A percentile compares a stretch with the other conserved stretches of the same genome.
phyloP scores from a whole-genome alignment of 2,888 invertebrate genomes.

The Stomorhina lunata region DNA sequence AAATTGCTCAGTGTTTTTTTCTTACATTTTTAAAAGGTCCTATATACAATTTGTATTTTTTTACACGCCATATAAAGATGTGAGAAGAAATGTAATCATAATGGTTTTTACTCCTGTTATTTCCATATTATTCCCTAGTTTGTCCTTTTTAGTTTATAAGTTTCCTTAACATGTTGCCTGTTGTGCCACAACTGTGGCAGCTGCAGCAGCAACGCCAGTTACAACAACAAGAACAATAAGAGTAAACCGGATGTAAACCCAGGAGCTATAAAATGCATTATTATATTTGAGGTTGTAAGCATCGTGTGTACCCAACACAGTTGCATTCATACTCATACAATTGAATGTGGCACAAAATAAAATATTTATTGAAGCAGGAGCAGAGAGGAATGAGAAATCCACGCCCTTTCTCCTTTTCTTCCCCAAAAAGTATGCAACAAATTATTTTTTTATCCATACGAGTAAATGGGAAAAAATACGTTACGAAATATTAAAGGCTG shows the following conservation, averaged over 20 bases:
- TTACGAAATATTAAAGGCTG: conserved; percentile 41
- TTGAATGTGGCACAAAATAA: conserved; percentile 37
- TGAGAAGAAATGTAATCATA: conserved; percentile 25
- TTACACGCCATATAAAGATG: not conserved
- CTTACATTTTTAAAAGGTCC: not conserved
- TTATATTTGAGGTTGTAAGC: conserved; percentile 40
- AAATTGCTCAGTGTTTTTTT: conserved; percentile 34
- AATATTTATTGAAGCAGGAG: conserved; percentile 25
- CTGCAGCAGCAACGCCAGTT: not conserved
- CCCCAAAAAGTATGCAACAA: not conserved
- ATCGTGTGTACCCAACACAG: too few relatives aligned
- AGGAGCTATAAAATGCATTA: conserved; percentile 56
- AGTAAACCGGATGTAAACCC: conserved; percentile 49
- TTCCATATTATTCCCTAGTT: conserved; percentile 12
- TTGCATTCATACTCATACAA: not conserved
- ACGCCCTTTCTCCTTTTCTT: not conserved
- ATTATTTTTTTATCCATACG: not conserved
- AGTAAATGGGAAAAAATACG: conserved; percentile 14
- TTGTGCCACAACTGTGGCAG: not conserved
- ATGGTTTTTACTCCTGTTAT: conserved; percentile 45
- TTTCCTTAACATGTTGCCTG: conserved; percentile 24
- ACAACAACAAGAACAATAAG: conserved; percentile 12
- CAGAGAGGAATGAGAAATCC: not conserved
- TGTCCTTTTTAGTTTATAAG: conserved; percentile 11
- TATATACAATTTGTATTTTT: conserved; percentile 15